These are phyloP conservation scores for Typhlichthys subterraneus DNA, from an alignment of 2,797 vertebrate genomes.

Conservation along the genomic window DNA sequence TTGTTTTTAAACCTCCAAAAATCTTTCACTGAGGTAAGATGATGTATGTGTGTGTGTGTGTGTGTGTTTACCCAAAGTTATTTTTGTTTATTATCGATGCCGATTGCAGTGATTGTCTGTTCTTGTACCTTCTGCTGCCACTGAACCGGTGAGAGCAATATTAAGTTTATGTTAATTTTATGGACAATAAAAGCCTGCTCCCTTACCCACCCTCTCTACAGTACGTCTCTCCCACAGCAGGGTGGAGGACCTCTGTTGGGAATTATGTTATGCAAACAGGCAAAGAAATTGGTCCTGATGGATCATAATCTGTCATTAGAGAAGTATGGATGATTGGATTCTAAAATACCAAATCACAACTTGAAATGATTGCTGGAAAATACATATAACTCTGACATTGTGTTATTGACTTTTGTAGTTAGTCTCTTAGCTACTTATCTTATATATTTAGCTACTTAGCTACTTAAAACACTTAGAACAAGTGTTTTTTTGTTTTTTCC, in stretches of 20 bases:
- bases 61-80: background rate
- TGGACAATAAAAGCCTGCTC: conserved; percentile 41
- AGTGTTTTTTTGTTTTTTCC: no score
- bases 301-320: background rate
- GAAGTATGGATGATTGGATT: background rate
- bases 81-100: conserved; percentile 9
- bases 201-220: conserved; percentile 41
- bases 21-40: no score
- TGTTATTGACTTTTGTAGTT: no score
- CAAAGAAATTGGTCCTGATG: no score
- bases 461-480: no score
- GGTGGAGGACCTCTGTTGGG: conserved; percentile 28
- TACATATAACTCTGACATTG: no score
- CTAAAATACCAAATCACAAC: no score
- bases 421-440: no score
- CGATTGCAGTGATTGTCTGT: conserved; percentile 3
- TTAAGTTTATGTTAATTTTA: conserved; percentile 20
- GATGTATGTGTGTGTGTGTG: background rate
- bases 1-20: no score
- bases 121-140: conserved; percentile 5
- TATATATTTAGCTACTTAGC: no score
- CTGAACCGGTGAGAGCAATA: background rate
- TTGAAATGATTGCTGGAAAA: no score
- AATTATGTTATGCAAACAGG: conserved; percentile 1
- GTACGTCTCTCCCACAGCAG: conserved; percentile 37